These are phyloP conservation scores for Aramus guarauna DNA, from an alignment of 2,113 vertebrate species.

Conservation along the genomic window DNA sequence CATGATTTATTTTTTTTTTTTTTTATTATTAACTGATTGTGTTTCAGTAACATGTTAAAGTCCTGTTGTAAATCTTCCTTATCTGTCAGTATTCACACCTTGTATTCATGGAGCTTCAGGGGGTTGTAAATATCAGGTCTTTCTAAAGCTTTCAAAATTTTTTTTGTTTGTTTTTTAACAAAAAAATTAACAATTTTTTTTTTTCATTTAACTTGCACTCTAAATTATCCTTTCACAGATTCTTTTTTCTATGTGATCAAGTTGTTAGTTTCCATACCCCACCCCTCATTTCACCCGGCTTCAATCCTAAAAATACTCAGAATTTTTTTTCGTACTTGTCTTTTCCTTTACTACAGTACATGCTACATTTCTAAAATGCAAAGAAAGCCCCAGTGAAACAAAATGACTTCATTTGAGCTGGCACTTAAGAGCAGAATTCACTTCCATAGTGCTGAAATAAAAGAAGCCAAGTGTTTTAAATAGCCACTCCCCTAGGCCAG, in stretches of 20 bases:
- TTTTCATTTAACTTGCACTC: neutral
- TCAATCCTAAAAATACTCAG: slow-evolving; percentile 24
- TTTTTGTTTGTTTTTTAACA: neutral
- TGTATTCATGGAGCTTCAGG: slow-evolving; percentile 6
- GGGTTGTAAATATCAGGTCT: neutral
- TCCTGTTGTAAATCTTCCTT: neutral
- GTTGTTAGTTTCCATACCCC: neutral
- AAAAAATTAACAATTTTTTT: neutral
- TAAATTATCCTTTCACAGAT: neutral
- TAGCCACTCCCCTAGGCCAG: slow-evolving; percentile 78
- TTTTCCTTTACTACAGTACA: slow-evolving; percentile 21
- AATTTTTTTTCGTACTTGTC: neutral
- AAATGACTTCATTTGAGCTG: slow-evolving; percentile 82
- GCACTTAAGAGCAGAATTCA: slow-evolving; percentile 78
- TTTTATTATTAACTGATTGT: neutral
- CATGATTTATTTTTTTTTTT: neutral
- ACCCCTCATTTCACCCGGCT: neutral
- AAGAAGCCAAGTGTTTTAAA: slow-evolving; percentile 89
- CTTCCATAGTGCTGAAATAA: slow-evolving; percentile 83
- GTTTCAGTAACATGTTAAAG: neutral
- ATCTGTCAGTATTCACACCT: neutral
- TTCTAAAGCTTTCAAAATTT: neutral
- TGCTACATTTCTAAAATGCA: slow-evolving; percentile 60
- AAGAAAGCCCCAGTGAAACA: slow-evolving; percentile 71
- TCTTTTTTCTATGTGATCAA: neutral